A percentile compares a stretch with the other conserved stretches of the same genome.
These are phyloP conservation scores for Scaeva pyrastri DNA, from an alignment of 2,888 invertebrate genomes.

Conservation along the genomic window DNA sequence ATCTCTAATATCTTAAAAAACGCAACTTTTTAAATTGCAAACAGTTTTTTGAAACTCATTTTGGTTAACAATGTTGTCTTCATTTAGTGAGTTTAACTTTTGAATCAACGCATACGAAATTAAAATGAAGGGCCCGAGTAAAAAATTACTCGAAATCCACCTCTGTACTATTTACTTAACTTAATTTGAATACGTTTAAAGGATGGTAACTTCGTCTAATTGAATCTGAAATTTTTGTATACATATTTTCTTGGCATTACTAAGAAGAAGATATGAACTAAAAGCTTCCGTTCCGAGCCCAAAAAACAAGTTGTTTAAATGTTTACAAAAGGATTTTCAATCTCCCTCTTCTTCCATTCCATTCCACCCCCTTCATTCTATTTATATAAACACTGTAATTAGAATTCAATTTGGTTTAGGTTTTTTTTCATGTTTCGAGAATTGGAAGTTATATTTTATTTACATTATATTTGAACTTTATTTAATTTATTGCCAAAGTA, in stretches of 20 bases:
- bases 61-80: too few relatives aligned
- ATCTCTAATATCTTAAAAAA: too few relatives aligned
- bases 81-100: too few relatives aligned
- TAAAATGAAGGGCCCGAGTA: too few relatives aligned
- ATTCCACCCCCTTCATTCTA: not conserved
- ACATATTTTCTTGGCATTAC: not conserved
- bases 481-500: not conserved
- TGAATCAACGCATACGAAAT: too few relatives aligned
- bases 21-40: too few relatives aligned
- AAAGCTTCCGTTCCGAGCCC: not conserved
- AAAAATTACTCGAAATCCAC: not conserved
- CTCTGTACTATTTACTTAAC: not conserved
- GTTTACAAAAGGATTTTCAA: not conserved
- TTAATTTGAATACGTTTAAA: not conserved
- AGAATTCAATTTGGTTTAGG: slow-evolving; percentile 1
- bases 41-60: too few relatives aligned
- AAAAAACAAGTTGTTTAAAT: not conserved
- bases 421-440: not conserved
- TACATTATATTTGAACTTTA: not conserved
- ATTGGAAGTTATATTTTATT: not conserved
- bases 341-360: not conserved
- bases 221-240: not conserved
- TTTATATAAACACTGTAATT: not conserved
- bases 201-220: not conserved
- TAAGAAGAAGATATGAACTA: not conserved